Base-by-base conservation (phyloP, 2,797 vertebrate species). In the Adrianichthys oophorus region DNA sequence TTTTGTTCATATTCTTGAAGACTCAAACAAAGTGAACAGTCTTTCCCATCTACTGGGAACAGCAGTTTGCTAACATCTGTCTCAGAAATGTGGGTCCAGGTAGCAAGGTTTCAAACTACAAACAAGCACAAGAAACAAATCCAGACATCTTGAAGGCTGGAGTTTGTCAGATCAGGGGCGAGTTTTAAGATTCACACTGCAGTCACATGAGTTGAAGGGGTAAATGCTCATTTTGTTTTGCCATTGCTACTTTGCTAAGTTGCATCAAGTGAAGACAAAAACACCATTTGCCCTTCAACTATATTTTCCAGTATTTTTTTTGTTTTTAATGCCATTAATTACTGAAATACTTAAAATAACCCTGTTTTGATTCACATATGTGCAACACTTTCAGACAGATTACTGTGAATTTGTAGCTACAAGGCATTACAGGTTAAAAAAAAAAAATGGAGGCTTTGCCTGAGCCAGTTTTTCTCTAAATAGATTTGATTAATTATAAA, bases 401-500 rank as follows among this genome's bases (percentile, higher is more conserved):
- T 18, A 13, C 4, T 17, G 5, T 37, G 12, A 24, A 10, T 19
- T 16, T 4, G 48, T 17, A 45, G 8, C 17, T 21, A 32, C 18
- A 26, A 26, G 46, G 41, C 4, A 29, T 4, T 19, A 14, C 48
- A n/a, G 62, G 56, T 46, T 37, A 45, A 51, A 17, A 54, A 45
- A 4, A 29, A 64, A 8, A 73, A 19, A 17, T 57, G 54, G 53
- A 55, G 32, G 32, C 51, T 42, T 62, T 62, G 65, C 61, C 64
- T 45, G 53, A 64, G 41, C 52, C 40, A 6, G 58, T 47, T 43
- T 61, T 65, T 50, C 59, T 56, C 56, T 69, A 10, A 24, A 51
- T 51, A 45, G 61, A 48, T 62, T 57, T 62, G 24, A 72, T 44
- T 82, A 64, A 70, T 78, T 78, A 60, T 73, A 64, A 66, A 64